Conservation (phyloP, 2,888 invertebrate species). For the Campoplex capitator region DNA sequence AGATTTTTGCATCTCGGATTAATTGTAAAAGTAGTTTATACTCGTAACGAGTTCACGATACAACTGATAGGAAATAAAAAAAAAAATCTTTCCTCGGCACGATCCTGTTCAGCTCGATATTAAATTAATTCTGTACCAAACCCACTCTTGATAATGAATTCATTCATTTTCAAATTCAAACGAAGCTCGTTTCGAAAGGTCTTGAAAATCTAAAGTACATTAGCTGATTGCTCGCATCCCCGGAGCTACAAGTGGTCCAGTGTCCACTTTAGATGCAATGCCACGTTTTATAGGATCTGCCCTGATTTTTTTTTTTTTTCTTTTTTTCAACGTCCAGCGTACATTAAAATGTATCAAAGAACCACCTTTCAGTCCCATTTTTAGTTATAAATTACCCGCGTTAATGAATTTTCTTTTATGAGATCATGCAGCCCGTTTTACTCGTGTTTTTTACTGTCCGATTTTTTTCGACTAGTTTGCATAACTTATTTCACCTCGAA, state of each 20-base stretch:
- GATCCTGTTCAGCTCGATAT: too few species aligned
- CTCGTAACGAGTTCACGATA: constrained; percentile 36
- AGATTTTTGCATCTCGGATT: background rate
- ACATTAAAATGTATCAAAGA: background rate
- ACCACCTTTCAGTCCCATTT: background rate
- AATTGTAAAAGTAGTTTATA: constrained; percentile 44
- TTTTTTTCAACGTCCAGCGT: background rate
- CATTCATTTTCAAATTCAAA: constrained; percentile 46
- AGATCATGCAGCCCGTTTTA: background rate
- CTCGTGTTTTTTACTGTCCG: too few species aligned
- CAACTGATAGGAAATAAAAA: constrained; percentile 11
- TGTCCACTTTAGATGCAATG: constrained; percentile 16
- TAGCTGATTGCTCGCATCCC: constrained; percentile 56
- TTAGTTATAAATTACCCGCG: background rate
- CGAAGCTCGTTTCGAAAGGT: constrained; percentile 21
- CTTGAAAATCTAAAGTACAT: constrained; percentile 53
- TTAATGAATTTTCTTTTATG: background rate
- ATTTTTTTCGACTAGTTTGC: too few species aligned
- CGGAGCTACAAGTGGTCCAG: background rate
- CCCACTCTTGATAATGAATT: constrained; percentile 59
- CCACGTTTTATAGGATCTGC: constrained; percentile 19
- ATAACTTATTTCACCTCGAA: too few species aligned
- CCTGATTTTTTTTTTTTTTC: too few species aligned
- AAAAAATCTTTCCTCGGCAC: too few species aligned
- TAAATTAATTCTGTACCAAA: constrained; percentile 42